A percentile compares a stretch with the other conserved stretches of the same genome.
phyloP scores from a whole-genome alignment of 92 coral and sea anemone genomes.

The Ricordea florida region DNA sequence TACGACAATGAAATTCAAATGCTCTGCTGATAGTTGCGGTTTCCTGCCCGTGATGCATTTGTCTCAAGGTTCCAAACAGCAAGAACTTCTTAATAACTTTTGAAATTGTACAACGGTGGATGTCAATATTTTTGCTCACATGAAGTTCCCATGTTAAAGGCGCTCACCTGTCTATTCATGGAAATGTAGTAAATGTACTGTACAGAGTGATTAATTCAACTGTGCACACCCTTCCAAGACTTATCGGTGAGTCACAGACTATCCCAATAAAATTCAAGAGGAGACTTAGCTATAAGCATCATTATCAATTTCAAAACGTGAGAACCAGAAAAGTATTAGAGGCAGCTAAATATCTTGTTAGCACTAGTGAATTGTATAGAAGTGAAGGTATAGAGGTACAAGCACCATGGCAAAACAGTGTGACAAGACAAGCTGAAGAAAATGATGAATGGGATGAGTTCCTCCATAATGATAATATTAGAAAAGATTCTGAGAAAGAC shows the following conservation, averaged over 20 bases:
- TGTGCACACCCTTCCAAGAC: slow-evolving; percentile 50
- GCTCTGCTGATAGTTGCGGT: neutral
- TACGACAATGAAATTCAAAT: slow-evolving; percentile 24
- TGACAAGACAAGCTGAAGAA: neutral
- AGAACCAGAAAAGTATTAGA: slow-evolving; percentile 56
- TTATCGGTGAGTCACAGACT: slow-evolving; percentile 46
- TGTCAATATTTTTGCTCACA: neutral
- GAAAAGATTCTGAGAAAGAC: neutral
- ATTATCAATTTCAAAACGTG: no score
- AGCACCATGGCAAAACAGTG: slow-evolving; percentile 5
- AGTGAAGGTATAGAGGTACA: slow-evolving; percentile 49
- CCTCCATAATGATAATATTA: neutral
- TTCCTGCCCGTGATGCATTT: slow-evolving; percentile 6
- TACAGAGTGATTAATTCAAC: slow-evolving; percentile 60
- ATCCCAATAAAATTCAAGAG: slow-evolving; percentile 60
- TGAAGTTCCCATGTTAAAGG: neutral
- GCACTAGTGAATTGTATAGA: slow-evolving; percentile 47
- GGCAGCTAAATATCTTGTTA: slow-evolving; percentile 56
- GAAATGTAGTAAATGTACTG: slow-evolving; percentile 64
- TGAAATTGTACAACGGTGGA: neutral
- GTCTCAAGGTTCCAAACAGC: neutral
- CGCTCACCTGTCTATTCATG: slow-evolving; percentile 50
- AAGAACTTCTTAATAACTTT: neutral
- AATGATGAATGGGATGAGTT: slow-evolving; percentile 25
- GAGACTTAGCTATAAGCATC: slow-evolving; percentile 43